Evolutionary conservation across 1,140 invertebrate species (phyloP).

Genomic region (Solenopsis fugax): DNA sequence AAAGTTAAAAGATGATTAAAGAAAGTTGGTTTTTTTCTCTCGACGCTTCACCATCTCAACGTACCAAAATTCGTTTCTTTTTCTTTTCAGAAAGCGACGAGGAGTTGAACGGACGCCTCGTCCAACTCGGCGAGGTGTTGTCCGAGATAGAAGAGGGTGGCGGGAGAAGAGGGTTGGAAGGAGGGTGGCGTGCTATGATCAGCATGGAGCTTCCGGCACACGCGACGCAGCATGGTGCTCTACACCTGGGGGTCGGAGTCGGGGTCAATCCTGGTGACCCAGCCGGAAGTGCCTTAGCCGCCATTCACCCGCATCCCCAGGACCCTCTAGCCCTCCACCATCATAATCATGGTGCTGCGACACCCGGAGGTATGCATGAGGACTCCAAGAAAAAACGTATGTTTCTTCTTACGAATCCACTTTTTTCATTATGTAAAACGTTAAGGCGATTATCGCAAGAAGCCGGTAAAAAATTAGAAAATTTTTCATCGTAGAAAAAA

Average conservation of each 20-base stretch:
- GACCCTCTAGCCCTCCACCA: constrained; percentile 83
- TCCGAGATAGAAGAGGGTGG: constrained; percentile 79
- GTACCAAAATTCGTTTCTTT: not conserved
- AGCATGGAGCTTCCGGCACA: constrained; percentile 85
- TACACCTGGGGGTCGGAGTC: constrained; percentile 83
- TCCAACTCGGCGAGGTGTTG: constrained; percentile 77
- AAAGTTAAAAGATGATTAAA: too few relatives aligned
- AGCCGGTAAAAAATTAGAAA: not conserved
- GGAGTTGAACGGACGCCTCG: constrained; percentile 76
- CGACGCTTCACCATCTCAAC: too few relatives aligned
- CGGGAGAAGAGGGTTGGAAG: constrained; percentile 77
- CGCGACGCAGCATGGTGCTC: constrained; percentile 83
- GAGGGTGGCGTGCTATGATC: constrained; percentile 84
- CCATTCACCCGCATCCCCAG: constrained; percentile 83
- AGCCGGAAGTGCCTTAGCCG: constrained; percentile 81
- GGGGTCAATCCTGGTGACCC: constrained; percentile 82
- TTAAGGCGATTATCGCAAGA: constrained; percentile 42
- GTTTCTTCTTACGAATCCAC: constrained; percentile 84
- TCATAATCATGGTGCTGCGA: constrained; percentile 81
- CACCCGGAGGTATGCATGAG: constrained; percentile 85
- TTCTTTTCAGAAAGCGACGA: constrained; percentile 70
- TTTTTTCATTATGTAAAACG: not conserved
- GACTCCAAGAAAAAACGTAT: constrained; percentile 86
- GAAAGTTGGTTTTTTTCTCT: too few relatives aligned
- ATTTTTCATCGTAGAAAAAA: not conserved